phyloP scores from a whole-genome alignment of 2,113 vertebrate species.

The Muntiacus muntjak region DNA sequence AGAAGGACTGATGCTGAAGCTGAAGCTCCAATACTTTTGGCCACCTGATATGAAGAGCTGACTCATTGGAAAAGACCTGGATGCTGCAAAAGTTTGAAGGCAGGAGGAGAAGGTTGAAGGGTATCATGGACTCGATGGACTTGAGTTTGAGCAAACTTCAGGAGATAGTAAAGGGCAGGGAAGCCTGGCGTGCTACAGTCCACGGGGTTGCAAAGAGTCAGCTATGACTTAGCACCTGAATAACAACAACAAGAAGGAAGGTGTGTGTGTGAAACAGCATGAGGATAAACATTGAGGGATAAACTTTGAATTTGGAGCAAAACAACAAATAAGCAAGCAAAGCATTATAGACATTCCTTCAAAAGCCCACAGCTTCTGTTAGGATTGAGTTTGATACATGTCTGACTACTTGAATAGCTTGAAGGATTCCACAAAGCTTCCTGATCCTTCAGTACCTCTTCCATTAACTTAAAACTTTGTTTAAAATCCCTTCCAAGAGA shows the following conservation, averaged over 20 bases:
- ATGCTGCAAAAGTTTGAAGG: background rate
- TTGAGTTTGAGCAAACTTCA: background rate
- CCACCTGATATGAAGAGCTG: background rate
- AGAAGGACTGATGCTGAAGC: background rate
- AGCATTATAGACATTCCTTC: background rate
- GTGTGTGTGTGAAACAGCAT: background rate
- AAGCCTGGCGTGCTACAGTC: background rate
- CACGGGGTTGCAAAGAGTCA: background rate
- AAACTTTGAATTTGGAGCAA: background rate
- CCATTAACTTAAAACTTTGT: background rate
- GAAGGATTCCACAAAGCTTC: background rate
- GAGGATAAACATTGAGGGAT: background rate
- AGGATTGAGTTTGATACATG: accelerated
- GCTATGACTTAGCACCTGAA: background rate
- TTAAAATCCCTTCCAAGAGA: background rate
- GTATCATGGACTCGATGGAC: background rate
- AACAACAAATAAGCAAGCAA: background rate
- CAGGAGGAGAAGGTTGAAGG: background rate
- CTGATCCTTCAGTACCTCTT: background rate
- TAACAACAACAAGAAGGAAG: background rate
- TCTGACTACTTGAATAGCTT: background rate
- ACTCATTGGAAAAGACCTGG: background rate
- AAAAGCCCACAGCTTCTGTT: background rate
- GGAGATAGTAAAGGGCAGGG: background rate
- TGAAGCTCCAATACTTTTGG: background rate